Evolutionary conservation across 2,797 vertebrate species (phyloP).

Genomic region (Smutsia temminckii): DNA sequence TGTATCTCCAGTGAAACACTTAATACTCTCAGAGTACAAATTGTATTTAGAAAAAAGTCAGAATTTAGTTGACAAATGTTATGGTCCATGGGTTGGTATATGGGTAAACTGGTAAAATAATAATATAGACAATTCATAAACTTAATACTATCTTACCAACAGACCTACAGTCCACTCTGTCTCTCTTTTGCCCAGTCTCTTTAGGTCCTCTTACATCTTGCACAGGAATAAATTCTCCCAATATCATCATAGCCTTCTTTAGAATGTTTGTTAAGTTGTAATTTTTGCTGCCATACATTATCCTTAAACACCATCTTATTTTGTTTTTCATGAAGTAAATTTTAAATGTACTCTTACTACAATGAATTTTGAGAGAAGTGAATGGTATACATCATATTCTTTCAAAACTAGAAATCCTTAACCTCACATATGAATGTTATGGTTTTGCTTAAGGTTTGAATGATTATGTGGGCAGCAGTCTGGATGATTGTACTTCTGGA

Average conservation of each 20-base stretch:
- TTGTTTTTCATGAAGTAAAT: not conserved
- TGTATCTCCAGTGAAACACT: not conserved
- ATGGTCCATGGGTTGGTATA: not conserved
- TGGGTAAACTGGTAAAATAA: not conserved
- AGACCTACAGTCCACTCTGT: not conserved
- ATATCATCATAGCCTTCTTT: not conserved
- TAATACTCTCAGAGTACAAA: not conserved
- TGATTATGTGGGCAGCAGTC: not conserved
- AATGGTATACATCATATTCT: not conserved
- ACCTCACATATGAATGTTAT: not conserved
- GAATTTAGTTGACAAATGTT: not conserved
- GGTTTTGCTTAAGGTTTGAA: not conserved
- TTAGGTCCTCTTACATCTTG: not conserved
- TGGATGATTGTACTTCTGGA: not conserved
- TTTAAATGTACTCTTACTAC: not conserved
- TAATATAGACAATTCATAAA: not conserved
- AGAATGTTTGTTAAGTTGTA: not conserved
- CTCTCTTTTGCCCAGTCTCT: not conserved
- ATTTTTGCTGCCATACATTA: not conserved
- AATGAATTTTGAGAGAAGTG: not conserved
- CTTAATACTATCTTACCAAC: not conserved
- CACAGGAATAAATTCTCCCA: not conserved
- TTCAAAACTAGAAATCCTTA: not conserved
- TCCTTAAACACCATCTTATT: not conserved
- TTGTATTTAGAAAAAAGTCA: not conserved